Conservation (phyloP, 2,113 vertebrate genomes). For the Phyllostomus discolor region DNA sequence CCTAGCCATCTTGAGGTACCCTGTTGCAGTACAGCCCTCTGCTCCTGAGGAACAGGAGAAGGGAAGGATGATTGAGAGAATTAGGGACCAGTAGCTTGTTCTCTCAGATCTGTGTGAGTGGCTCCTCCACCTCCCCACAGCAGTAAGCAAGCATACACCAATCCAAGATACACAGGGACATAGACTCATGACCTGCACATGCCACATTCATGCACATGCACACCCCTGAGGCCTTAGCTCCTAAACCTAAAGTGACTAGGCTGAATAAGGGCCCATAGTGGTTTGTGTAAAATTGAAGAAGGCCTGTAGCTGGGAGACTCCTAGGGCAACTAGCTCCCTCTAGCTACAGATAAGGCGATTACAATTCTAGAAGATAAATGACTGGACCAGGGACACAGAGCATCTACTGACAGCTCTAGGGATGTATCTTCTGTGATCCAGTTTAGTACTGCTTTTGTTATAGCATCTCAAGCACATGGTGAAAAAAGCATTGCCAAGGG, state of each 20-base stretch:
- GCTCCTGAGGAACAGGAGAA: neutral
- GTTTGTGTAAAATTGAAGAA: neutral
- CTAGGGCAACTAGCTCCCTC: neutral
- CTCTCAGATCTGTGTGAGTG: neutral
- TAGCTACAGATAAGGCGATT: neutral
- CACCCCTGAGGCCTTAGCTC: neutral
- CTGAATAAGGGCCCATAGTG: neutral
- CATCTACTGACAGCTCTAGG: neutral
- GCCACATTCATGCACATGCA: fast-evolving
- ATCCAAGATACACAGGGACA: neutral
- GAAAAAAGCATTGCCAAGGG: neutral
- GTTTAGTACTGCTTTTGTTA: neutral
- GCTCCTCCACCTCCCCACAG: neutral
- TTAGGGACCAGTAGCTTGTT: neutral
- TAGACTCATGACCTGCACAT: neutral
- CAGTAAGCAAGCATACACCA: neutral
- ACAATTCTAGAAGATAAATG: neutral
- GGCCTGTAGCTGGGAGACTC: neutral
- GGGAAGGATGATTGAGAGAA: neutral
- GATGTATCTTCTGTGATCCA: fast-evolving
- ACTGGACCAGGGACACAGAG: neutral
- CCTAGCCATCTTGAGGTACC: neutral
- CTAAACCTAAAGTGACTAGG: no score
- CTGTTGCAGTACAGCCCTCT: neutral
- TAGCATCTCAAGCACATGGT: neutral